These are phyloP conservation scores for Pachyuromys duprasi DNA, from an alignment of 2,797 vertebrate species.

Conservation along the genomic window DNA sequence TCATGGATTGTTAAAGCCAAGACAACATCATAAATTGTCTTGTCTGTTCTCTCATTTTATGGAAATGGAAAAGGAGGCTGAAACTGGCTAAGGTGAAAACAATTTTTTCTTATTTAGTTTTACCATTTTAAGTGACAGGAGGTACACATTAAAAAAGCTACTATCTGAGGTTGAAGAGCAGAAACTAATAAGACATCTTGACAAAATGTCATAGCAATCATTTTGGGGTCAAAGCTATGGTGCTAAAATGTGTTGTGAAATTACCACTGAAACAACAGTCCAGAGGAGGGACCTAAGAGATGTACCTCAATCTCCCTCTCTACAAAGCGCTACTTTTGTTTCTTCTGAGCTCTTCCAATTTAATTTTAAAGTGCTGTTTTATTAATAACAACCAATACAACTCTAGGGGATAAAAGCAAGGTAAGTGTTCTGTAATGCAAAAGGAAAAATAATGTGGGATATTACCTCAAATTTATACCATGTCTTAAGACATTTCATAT, in stretches of 20 bases:
- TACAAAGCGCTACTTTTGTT: background rate
- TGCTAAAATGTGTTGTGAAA: conserved; percentile 25
- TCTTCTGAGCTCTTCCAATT: background rate
- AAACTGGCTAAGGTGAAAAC: conserved; percentile 27
- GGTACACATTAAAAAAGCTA: conserved; percentile 38
- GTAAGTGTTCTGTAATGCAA: background rate
- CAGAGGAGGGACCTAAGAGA: background rate
- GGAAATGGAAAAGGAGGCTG: conserved; percentile 8
- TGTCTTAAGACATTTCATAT: conserved; percentile 1
- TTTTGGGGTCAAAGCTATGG: conserved; percentile 5
- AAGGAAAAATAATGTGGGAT: background rate
- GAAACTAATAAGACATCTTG: conserved; percentile 41
- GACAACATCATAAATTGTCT: conserved; percentile 9
- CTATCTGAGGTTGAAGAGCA: background rate
- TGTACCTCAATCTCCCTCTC: background rate
- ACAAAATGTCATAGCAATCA: conserved; percentile 22
- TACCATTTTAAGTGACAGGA: conserved; percentile 34
- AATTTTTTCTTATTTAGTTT: background rate
- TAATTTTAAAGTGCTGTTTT: background rate
- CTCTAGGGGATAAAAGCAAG: conserved; percentile 18
- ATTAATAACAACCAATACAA: conserved; percentile 59
- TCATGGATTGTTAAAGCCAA: conserved; percentile 29
- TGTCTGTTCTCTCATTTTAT: background rate
- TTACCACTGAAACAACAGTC: background rate
- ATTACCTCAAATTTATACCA: background rate